Base-by-base conservation (phyloP, 2,888 invertebrate species). In the Lasioglossum calceatum region DNA sequence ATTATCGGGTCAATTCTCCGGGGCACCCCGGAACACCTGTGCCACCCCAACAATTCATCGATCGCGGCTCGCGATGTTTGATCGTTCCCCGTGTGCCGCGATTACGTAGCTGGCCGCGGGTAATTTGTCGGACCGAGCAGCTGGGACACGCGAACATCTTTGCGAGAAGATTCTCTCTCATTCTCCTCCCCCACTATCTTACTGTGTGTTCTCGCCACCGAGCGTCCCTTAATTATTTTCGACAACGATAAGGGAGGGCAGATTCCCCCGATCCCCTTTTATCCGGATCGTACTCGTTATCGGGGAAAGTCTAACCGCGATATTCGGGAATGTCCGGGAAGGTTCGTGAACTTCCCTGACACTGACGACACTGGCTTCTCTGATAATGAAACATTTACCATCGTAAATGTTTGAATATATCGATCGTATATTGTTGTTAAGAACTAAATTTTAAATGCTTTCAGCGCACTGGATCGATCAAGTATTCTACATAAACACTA, bases 1-100 rank as follows among this genome's bases (percentile, higher is more conserved):
- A 75, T 75, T 75, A 75, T 39, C 54, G 39, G n/a, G 36, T 16
- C 75, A 10, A 75, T 58, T 75, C 32, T n/a, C 23, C n/a, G 54
- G 54, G 36, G 23, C 75, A 42, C 23, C 58, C 54, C 58, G n/a
- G 54, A 12, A 67, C 27, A n/a, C 74, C 23, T 36, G 32, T 54
- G 74, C 75, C n/a, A 27, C n/a, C 39, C 23, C 27, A 2, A 14
- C 23, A 23, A 42, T 32, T 27, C 42, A 75, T 75, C 58, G 75
- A 75, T 75, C 58, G 39, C 14, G n/a, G 10, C 36, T 16, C 75
- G 58, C 58, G 39, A 75, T 36, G 58, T 42, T 75, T 58, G 75
- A 75, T 75, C 75, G 75, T 58, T 50, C 36, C 74, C n/a, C 39
- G 74, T 23, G 23, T 54, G 54, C 23, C 39, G 27, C 42, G 27